Conservation (phyloP, 2,888 invertebrate genomes). For the Cheilosia vulpina region DNA sequence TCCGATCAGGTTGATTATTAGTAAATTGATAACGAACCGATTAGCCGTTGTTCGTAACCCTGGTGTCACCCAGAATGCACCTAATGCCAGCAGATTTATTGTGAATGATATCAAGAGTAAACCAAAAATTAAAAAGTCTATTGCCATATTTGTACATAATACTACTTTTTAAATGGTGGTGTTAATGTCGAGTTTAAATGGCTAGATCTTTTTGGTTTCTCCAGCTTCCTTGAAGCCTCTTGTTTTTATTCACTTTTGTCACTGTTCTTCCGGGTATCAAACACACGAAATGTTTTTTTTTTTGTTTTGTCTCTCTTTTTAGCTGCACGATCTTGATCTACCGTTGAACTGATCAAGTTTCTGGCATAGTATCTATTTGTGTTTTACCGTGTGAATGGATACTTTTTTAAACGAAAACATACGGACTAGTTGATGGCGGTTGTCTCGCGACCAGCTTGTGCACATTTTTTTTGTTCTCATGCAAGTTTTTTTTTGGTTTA, state of each 20-base stretch:
- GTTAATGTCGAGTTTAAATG: constrained; percentile 28
- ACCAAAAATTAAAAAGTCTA: constrained; percentile 83
- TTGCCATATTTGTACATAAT: constrained; percentile 81
- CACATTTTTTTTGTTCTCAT: constrained; percentile 62
- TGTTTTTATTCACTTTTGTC: constrained; percentile 3
- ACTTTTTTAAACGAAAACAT: constrained; percentile 36
- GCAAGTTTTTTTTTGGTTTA: constrained; percentile 6
- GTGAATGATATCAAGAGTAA: constrained; percentile 83
- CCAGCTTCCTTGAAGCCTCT: constrained; percentile 1
- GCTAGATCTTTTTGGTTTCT: constrained; percentile 39
- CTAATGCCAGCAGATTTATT: constrained; percentile 83
- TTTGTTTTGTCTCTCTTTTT: constrained; percentile 1
- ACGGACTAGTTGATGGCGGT: constrained; percentile 7
- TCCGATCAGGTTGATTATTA: constrained; percentile 82
- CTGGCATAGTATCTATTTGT: constrained; percentile 52
- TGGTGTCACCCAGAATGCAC: constrained; percentile 84
- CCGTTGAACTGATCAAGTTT: constrained; percentile 59
- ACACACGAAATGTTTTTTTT: constrained; percentile 17
- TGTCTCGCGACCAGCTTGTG: constrained; percentile 50
- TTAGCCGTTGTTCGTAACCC: constrained; percentile 83
- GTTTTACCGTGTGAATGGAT: constrained; percentile 40
- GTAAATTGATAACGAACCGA: constrained; percentile 83
- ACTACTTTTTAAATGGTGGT: constrained; percentile 71
- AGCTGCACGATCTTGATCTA: constrained; percentile 56
- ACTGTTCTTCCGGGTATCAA: constrained; percentile 23